phyloP scores from a whole-genome alignment of 2,113 vertebrate genomes.

The Dryoscopus gambensis region DNA sequence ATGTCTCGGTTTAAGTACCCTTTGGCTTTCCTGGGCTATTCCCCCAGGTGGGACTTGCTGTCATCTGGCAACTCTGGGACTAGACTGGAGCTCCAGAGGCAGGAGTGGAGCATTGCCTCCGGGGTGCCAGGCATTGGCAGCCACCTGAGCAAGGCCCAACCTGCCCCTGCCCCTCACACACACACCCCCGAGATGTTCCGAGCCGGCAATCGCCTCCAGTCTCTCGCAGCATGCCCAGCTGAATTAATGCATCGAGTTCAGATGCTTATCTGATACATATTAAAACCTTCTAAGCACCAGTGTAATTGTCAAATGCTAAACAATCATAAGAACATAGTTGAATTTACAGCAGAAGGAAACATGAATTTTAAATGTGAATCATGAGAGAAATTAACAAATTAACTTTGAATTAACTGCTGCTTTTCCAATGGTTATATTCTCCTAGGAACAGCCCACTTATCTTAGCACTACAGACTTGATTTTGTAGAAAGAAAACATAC shows the following conservation, averaged over 20 bases:
- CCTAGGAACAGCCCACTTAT: not conserved
- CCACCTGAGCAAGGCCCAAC: not conserved
- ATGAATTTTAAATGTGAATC: not conserved
- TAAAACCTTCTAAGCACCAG: not conserved
- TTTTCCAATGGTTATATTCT: not conserved
- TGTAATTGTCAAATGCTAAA: not conserved
- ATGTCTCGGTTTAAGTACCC: not conserved
- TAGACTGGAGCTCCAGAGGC: not conserved
- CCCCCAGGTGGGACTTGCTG: not conserved
- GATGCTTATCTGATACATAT: not conserved
- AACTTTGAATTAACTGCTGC: not conserved
- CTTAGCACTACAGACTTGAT: not conserved
- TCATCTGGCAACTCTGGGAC: not conserved
- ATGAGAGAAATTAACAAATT: not conserved
- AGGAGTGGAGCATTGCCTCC: not conserved
- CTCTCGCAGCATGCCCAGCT: not conserved
- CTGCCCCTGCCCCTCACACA: not conserved
- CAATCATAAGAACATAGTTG: not conserved
- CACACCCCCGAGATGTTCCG: accelerated
- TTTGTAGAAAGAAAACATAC: not conserved
- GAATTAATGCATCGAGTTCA: not conserved
- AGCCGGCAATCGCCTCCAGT: not conserved
- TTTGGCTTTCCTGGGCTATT: not conserved
- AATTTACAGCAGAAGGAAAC: not conserved
- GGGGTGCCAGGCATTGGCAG: not conserved